Percentiles rank a stretch among this genome's conserved stretches.
These are phyloP conservation scores for Crotophaga sulcirostris DNA, from an alignment of 2,113 vertebrate genomes.

Conservation along the genomic window DNA sequence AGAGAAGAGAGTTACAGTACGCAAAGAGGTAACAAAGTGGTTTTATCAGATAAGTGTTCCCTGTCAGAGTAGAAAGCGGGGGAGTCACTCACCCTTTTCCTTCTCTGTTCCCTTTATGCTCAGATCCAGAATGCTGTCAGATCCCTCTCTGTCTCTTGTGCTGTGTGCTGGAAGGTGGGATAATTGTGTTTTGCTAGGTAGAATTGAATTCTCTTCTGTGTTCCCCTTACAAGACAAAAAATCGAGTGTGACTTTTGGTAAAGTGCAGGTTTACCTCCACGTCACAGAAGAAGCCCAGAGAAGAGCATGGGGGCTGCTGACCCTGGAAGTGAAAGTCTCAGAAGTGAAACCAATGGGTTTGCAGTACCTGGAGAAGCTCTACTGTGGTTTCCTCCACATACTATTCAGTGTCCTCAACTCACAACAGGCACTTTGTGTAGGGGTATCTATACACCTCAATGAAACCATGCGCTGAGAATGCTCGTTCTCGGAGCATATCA, in stretches of 20 bases:
- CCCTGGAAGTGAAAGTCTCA: not conserved
- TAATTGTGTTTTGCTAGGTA: not conserved
- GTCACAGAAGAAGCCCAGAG: not conserved
- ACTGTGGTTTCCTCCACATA: fast-evolving
- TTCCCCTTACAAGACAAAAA: not conserved
- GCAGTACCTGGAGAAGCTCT: not conserved
- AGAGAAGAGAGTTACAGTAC: not conserved
- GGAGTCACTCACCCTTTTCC: not conserved
- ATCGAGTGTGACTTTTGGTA: not conserved
- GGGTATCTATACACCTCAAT: fast-evolving
- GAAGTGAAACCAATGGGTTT: not conserved
- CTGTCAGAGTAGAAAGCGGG: not conserved
- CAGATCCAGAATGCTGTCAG: not conserved
- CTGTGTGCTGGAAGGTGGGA: not conserved
- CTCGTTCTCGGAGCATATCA: fast-evolving
- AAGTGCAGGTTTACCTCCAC: not conserved
- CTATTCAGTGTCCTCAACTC: not conserved
- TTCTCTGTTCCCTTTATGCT: not conserved
- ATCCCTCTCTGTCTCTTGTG: not conserved
- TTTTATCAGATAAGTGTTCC: not conserved
- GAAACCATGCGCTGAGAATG: not conserved
- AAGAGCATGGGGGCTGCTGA: not conserved
- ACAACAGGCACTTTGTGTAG: not conserved
- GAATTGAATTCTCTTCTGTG: not conserved
- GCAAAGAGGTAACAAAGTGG: not conserved